Percentiles rank a stretch among this genome's conserved stretches.
phyloP scores from a whole-genome alignment of 2,113 vertebrate species.

The Brevimyrus niger region DNA sequence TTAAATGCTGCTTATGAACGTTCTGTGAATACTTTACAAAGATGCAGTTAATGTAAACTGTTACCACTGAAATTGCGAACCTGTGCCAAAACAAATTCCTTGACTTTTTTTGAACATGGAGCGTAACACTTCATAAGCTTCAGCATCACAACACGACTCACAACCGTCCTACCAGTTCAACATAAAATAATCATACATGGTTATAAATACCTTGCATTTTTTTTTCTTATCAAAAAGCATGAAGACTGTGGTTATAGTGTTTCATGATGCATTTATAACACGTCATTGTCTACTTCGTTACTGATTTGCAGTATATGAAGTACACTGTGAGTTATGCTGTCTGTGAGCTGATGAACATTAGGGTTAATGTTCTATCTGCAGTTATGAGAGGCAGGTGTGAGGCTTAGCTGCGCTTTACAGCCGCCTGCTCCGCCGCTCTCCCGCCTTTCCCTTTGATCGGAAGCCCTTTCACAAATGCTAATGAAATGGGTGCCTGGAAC shows the following conservation, averaged over 20 bases:
- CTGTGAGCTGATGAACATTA: not conserved
- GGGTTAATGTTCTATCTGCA: not conserved
- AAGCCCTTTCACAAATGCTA: conserved; percentile 35
- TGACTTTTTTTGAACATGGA: not conserved
- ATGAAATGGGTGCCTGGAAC: conserved; percentile 44
- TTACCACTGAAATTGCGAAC: not conserved
- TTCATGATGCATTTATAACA: not conserved
- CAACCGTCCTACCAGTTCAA: not conserved
- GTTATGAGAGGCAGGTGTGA: not conserved
- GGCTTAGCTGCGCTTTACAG: not conserved
- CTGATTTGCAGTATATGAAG: not conserved
- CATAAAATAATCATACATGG: not conserved
- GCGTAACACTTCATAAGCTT: not conserved
- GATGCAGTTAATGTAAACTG: not conserved
- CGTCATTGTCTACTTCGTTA: not conserved
- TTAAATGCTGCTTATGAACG: not conserved
- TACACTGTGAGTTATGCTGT: not conserved
- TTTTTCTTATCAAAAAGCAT: not conserved
- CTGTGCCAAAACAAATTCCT: not conserved
- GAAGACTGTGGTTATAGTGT: not conserved
- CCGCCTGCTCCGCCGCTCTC: not conserved
- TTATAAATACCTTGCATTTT: not conserved
- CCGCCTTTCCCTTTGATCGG: not conserved
- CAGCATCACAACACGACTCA: not conserved
- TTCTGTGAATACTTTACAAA: not conserved